phyloP scores from a whole-genome alignment of 2,888 invertebrate species.

The Parascotia fuliginaria region DNA sequence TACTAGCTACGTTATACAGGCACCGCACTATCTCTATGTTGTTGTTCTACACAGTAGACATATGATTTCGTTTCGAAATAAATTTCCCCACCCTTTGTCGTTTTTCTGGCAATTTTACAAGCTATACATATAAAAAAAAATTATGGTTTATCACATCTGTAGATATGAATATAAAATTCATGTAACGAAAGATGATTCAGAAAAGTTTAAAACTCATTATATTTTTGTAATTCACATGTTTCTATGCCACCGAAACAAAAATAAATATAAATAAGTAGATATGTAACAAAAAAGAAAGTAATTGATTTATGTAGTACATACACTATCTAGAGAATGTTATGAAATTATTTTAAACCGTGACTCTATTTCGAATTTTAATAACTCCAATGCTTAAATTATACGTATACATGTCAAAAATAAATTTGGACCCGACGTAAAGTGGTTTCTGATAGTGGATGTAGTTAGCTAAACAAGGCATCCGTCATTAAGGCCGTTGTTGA shows the following conservation, averaged over 20 bases:
- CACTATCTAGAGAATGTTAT: constrained; percentile 41
- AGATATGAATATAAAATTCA: constrained; percentile 22
- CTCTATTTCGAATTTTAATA: constrained; percentile 76
- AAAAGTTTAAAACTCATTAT: constrained; percentile 16
- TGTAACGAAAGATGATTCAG: constrained; percentile 23
- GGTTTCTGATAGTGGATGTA: constrained; percentile 36
- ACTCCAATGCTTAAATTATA: constrained; percentile 71
- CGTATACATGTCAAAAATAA: constrained; percentile 77
- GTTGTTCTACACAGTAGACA: constrained; percentile 86
- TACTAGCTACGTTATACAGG: constrained; percentile 59
- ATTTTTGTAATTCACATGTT: constrained; percentile 25
- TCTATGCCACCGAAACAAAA: constrained; percentile 43
- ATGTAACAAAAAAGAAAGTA: constrained; percentile 28
- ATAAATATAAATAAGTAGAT: constrained; percentile 19
- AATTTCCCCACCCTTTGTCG: constrained; percentile 68
- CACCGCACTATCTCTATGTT: constrained; percentile 73
- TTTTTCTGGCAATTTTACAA: constrained; percentile 54
- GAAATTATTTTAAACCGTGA: constrained; percentile 62
- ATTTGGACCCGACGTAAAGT: constrained; percentile 76
- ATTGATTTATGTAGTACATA: constrained; percentile 16
- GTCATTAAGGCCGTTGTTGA: constrained; percentile 85
- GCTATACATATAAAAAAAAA: constrained; percentile 40
- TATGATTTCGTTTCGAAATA: constrained; percentile 84
- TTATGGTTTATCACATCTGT: constrained; percentile 38
- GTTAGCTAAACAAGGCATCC: constrained; percentile 86